These are phyloP conservation scores for Stegostoma tigrinum DNA, from an alignment of 2,113 vertebrate genomes.

Conservation along the genomic window DNA sequence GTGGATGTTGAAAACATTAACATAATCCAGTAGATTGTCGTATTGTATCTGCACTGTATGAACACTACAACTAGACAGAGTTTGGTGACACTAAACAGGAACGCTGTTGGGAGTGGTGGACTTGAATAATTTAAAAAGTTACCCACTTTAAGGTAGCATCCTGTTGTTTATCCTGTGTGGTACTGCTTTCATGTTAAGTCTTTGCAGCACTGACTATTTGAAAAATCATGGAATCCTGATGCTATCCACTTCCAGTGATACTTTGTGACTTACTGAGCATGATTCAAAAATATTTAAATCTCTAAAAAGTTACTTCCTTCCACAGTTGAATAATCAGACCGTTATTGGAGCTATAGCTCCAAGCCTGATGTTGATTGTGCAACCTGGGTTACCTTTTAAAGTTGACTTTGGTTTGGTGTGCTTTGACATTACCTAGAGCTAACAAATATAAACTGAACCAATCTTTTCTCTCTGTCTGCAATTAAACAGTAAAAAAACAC, in stretches of 20 bases:
- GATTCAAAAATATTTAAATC: neutral
- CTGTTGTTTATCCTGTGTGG: neutral
- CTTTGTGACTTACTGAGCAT: neutral
- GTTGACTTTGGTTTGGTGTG: neutral
- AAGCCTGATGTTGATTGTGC: neutral
- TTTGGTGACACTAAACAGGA: neutral
- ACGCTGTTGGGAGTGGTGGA: too few relatives aligned
- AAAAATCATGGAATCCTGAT: neutral
- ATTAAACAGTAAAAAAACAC: neutral
- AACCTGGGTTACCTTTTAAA: neutral
- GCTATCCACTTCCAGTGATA: neutral
- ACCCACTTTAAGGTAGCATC: neutral
- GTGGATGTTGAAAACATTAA: neutral
- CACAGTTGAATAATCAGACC: neutral
- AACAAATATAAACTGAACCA: too few relatives aligned
- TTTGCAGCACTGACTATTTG: neutral
- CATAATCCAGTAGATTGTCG: neutral
- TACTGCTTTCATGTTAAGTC: neutral
- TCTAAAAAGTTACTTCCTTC: neutral
- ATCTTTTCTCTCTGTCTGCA: neutral
- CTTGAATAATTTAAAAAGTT: neutral
- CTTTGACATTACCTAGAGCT: neutral
- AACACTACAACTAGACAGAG: neutral
- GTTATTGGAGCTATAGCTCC: neutral
- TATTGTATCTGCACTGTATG: neutral